Conservation (phyloP, 2,797 vertebrate genomes). For the Lutjanus campechanus region DNA sequence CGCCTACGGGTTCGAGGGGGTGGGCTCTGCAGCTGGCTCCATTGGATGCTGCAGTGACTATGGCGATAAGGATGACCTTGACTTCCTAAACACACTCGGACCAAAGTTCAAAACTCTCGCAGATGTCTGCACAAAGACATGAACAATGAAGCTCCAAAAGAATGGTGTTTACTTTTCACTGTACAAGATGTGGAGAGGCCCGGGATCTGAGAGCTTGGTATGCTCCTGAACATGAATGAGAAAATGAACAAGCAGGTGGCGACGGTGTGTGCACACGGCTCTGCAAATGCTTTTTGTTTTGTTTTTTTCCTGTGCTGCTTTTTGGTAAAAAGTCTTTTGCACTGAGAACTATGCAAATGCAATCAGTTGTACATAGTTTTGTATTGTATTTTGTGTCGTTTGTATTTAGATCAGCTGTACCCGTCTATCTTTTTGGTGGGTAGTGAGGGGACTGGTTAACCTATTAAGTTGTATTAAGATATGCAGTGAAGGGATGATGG, state of each 20-base stretch:
- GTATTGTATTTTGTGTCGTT: constrained; percentile 16
- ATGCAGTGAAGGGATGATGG: constrained; percentile 12
- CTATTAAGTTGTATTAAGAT: constrained; percentile 3
- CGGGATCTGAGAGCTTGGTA: constrained; percentile 16
- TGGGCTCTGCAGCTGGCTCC: constrained; percentile 90
- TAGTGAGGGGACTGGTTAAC: neutral
- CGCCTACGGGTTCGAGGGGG: constrained; percentile 90
- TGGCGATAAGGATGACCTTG: constrained; percentile 85
- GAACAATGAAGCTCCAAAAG: constrained; percentile 45
- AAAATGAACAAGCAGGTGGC: constrained; percentile 20
- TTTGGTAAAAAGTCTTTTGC: constrained; percentile 64
- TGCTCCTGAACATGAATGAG: constrained; percentile 44
- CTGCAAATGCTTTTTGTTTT: constrained; percentile 11
- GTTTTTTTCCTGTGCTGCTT: neutral
- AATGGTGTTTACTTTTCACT: constrained; percentile 32
- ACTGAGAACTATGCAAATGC: constrained; percentile 69
- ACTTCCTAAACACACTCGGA: constrained; percentile 92
- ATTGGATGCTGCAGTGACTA: constrained; percentile 93
- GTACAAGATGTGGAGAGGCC: constrained; percentile 24
- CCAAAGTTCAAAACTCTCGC: constrained; percentile 94
- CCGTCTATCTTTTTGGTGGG: neutral
- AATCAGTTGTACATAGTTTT: constrained; percentile 56
- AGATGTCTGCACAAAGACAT: constrained; percentile 87
- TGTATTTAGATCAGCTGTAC: constrained; percentile 9
- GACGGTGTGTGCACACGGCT: constrained; percentile 13